Evolutionary conservation across 2,113 vertebrate species (phyloP), one percentile per base, ranked within the genome.

Genomic region (Lophochroa leadbeateri): DNA sequence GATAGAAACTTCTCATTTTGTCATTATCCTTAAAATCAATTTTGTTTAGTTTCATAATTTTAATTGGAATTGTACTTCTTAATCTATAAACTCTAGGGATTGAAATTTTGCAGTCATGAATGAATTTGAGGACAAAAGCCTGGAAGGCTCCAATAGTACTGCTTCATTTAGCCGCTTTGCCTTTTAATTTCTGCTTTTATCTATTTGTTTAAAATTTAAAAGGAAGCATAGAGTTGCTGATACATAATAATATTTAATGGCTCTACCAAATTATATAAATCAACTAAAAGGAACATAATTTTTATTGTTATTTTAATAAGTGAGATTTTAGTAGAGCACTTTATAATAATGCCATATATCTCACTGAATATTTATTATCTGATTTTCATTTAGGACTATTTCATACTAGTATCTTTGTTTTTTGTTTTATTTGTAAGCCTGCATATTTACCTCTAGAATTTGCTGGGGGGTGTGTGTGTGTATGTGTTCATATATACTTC

Each of bases 301-400:
- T 94, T 96, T 96, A 90, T 94, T 1, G 0, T 72, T 88, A 74
- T 93, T 97, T 96, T 94, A 95, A 83, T 93, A 85, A 92, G 88
- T 85, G 88, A 68, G 90, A 88, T 97, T 95, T 95, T 93, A 95
- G 87, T 95, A 96, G 88, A 95, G 97, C 97, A 97, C 97, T 97
- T 98, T 97, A 98, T 95, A 94, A 96, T 93, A 96, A 92, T 97
- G 96, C 94, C 95, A 55, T 92, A 21, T 93, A 94, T 96, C 92
- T 98, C 94, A 96, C 95, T 92, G 95, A 97, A 57, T 98, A 97
- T 97, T 98, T 98, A 98, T 98, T 98, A 87, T 72, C 43, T 77
- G 25, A 64, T 95, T 87, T 85, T 63, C 53, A 55, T 94, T 96
- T 96, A 96, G 92, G 94, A 85, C 68, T 96, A 88, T 95, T 89